Evolutionary conservation across 2,113 vertebrate genomes (phyloP).

Genomic region (Larimichthys crocea): DNA sequence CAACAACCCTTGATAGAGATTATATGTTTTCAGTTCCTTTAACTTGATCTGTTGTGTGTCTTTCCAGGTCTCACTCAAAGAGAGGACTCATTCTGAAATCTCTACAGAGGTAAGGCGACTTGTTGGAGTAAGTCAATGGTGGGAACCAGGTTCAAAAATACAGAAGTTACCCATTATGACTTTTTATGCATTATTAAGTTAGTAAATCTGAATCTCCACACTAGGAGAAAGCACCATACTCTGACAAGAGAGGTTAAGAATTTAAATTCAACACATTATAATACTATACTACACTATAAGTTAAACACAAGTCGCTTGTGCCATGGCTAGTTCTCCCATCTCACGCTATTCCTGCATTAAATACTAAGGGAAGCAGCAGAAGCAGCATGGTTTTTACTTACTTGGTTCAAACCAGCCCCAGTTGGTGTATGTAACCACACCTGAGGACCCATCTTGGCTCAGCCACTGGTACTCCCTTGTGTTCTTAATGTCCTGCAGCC

Average conservation of each 20-base stretch:
- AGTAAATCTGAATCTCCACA: neutral
- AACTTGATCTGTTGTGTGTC: too few relatives aligned
- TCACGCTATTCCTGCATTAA: neutral
- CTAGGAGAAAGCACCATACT: neutral
- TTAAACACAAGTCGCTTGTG: neutral
- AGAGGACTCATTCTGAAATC: too few relatives aligned
- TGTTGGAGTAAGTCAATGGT: too few relatives aligned
- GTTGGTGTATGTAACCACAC: conserved; percentile 87
- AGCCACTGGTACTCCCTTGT: conserved; percentile 91
- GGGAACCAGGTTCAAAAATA: too few relatives aligned
- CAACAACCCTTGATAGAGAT: too few relatives aligned
- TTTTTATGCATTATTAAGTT: neutral
- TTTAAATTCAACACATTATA: neutral
- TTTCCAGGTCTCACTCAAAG: too few relatives aligned
- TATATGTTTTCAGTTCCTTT: too few relatives aligned
- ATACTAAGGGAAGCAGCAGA: neutral
- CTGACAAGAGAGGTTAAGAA: neutral
- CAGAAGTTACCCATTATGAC: too few relatives aligned
- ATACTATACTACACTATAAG: neutral
- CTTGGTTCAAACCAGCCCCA: conserved; percentile 92
- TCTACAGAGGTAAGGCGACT: too few relatives aligned
- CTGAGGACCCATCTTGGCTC: conserved; percentile 65
- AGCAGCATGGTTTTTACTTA: conserved; percentile 51
- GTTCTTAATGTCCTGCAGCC: conserved; percentile 87
- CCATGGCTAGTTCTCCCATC: neutral